Evolutionary conservation across 2,888 invertebrate genomes (phyloP).

Genomic region (Drosophila phalerata): DNA sequence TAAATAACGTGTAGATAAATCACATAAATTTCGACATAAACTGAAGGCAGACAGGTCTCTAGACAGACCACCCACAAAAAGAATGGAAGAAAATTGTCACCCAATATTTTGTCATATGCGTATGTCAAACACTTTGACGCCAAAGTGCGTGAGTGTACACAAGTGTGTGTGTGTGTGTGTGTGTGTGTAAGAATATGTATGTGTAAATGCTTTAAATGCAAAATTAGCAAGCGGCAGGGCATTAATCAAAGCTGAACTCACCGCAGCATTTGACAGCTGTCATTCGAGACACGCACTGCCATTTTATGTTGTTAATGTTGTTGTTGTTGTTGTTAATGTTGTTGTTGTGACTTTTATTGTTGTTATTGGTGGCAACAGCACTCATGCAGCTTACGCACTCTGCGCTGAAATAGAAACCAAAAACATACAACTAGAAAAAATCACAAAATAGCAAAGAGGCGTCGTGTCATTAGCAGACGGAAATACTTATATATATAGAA

Average conservation of each 20-base stretch:
- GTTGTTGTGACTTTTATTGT: conserved; percentile 5
- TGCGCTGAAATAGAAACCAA: conserved; percentile 58
- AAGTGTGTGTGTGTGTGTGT: conserved; percentile 6
- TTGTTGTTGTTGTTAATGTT: conserved; percentile 17
- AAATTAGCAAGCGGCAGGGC: conserved; percentile 56
- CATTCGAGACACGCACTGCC: conserved; percentile 64
- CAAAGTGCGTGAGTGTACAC: conserved; percentile 30
- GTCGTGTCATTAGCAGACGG: conserved; percentile 67
- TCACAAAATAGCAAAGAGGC: conserved; percentile 38
- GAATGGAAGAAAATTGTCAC: conserved; percentile 37
- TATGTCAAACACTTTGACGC: conserved; percentile 26
- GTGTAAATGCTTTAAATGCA: conserved; percentile 53
- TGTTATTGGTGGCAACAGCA: conserved; percentile 8
- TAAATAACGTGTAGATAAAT: conserved; percentile 25
- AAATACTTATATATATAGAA: conserved; percentile 47
- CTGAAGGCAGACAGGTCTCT: conserved; percentile 30
- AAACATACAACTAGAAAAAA: conserved; percentile 36
- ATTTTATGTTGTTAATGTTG: conserved; percentile 45
- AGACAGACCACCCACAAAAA: conserved; percentile 36
- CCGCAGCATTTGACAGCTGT: conserved; percentile 72
- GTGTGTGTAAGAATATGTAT: not conserved
- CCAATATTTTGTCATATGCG: conserved; percentile 44
- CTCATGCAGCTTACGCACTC: conserved; percentile 76
- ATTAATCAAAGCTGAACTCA: conserved; percentile 62
- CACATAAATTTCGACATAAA: conserved; percentile 30